Evolutionary conservation across 1,140 invertebrate genomes (phyloP).

Genomic region (Lethocerus indicus): DNA sequence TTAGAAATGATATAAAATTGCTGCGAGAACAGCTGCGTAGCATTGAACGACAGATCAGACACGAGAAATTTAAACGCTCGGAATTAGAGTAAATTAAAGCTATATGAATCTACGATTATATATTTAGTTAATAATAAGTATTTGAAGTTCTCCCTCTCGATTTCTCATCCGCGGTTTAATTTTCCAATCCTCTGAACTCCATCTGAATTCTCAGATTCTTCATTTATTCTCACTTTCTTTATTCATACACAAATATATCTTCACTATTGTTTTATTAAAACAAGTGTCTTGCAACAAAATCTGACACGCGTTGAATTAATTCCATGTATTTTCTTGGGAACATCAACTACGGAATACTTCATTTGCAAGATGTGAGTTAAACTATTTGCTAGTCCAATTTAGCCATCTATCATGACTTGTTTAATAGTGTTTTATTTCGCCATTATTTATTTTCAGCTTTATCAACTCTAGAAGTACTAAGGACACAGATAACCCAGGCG

Average conservation of each 20-base stretch:
- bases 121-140: no score
- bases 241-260: no score
- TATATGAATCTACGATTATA: not conserved
- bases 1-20: slow-evolving; percentile 9
- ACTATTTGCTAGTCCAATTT: no score
- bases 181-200: not conserved
- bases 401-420: no score
- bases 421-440: no score
- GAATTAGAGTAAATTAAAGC: not conserved
- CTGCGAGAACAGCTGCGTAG: slow-evolving; percentile 2
- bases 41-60: slow-evolving; percentile 9
- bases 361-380: no score
- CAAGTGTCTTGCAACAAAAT: no score
- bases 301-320: no score
- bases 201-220: not conserved
- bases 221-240: not conserved
- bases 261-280: no score
- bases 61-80: not conserved
- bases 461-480: slow-evolving; percentile 7
- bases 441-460: slow-evolving; percentile 7
- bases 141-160: not conserved
- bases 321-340: no score
- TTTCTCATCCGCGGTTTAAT: not conserved
- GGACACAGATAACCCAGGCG: slow-evolving; percentile 4
- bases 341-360: no score